These are phyloP conservation scores for Meandrina meandrites DNA, from an alignment of 92 coral and sea anemone species.

Conservation along the genomic window DNA sequence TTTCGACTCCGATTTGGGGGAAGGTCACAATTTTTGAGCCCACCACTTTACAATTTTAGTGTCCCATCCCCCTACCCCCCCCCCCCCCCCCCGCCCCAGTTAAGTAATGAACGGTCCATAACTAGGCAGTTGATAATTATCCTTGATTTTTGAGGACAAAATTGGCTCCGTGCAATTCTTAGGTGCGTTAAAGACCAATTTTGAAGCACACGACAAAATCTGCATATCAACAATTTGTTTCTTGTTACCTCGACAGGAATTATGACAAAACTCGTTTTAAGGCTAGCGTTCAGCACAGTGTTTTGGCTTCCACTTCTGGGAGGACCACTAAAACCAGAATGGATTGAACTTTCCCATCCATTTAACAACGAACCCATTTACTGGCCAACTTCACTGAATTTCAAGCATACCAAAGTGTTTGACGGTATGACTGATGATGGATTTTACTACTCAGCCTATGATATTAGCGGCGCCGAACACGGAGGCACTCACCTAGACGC, in stretches of 20 bases:
- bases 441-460: slow-evolving; percentile 38
- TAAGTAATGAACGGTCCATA: no score
- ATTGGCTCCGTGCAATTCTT: no score
- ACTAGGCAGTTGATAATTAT: no score
- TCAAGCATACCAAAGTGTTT: slow-evolving; percentile 29
- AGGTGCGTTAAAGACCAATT: no score
- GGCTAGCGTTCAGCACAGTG: background rate
- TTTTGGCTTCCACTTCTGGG: background rate
- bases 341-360: slow-evolving; percentile 66
- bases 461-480: slow-evolving; percentile 49
- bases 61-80: no score
- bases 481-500: slow-evolving; percentile 77
- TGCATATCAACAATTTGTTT: no score
- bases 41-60: no score
- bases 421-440: slow-evolving; percentile 25
- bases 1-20: no score
- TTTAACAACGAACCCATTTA: slow-evolving; percentile 58
- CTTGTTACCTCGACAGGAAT: background rate
- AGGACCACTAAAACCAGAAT: slow-evolving; percentile 1
- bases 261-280: background rate
- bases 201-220: no score
- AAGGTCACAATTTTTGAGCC: no score
- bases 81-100: no score
- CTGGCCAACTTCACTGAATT: slow-evolving; percentile 58
- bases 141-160: no score